Evolutionary conservation across 2,113 vertebrate species (phyloP).

Genomic region (Scophthalmus maximus): DNA sequence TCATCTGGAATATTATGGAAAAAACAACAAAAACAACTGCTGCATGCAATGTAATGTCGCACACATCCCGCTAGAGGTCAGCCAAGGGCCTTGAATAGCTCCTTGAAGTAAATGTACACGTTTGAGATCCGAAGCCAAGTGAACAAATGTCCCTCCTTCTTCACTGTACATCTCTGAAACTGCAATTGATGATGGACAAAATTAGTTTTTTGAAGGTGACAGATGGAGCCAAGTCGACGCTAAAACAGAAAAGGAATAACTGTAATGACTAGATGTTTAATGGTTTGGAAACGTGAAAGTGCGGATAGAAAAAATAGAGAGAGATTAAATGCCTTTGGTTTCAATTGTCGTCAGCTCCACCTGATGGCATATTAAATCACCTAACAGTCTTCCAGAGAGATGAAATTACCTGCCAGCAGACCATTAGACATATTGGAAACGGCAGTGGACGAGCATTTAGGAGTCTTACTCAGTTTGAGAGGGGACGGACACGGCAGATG

Average conservation of each 20-base stretch:
- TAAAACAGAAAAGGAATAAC: neutral
- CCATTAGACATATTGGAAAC: constrained; percentile 33
- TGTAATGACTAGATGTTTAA: neutral
- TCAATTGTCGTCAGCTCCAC: constrained; percentile 13
- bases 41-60: constrained; percentile 14
- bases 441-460: constrained; percentile 35
- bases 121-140: neutral
- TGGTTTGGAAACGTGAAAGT: neutral
- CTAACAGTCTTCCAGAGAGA: constrained; percentile 11
- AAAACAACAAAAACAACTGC: neutral
- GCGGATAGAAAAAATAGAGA: neutral
- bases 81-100: constrained; percentile 22
- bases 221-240: neutral
- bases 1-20: too few relatives aligned
- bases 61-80: constrained; percentile 51
- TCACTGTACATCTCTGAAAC: neutral
- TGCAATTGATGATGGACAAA: neutral
- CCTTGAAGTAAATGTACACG: neutral
- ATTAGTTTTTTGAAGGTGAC: neutral
- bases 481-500: neutral
- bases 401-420: constrained; percentile 30
- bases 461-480: constrained; percentile 1
- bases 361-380: constrained; percentile 42
- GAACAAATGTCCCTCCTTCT: neutral
- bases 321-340: constrained; percentile 43